phyloP scores from a whole-genome alignment of 2,888 invertebrate species.

The Melieria crassipennis region DNA sequence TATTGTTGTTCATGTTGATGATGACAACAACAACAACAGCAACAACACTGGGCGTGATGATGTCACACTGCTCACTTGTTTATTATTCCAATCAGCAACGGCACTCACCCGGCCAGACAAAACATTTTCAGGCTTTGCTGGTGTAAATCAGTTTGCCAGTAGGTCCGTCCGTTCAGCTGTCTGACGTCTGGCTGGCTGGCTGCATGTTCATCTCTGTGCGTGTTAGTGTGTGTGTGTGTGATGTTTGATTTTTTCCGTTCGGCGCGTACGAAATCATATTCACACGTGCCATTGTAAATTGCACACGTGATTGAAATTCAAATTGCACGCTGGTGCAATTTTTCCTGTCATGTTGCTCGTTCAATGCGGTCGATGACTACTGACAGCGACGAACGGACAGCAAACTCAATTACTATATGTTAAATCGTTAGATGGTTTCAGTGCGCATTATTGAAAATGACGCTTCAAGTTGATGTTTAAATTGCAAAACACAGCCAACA shows the following conservation, averaged over 20 bases:
- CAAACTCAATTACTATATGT: too few species aligned
- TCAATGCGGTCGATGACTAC: too few species aligned
- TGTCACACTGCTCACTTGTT: slow-evolving; percentile 18
- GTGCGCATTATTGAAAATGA: too few species aligned
- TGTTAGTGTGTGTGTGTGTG: slow-evolving; percentile 2
- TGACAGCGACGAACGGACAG: too few species aligned
- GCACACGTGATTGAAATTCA: slow-evolving; percentile 23
- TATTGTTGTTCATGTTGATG: slow-evolving; percentile 8
- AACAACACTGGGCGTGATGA: slow-evolving; percentile 13
- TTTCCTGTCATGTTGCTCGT: too few species aligned
- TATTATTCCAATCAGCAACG: neutral
- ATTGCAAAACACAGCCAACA: too few species aligned
- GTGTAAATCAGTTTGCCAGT: neutral
- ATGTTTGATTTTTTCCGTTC: too few species aligned
- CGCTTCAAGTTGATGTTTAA: too few species aligned
- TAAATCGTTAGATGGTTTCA: too few species aligned
- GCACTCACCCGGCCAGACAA: neutral
- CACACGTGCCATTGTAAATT: slow-evolving; percentile 28
- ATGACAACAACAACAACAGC: neutral
- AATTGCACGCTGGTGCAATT: neutral
- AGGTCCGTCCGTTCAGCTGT: neutral
- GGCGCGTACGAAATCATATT: slow-evolving; percentile 16
- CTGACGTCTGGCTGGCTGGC: neutral
- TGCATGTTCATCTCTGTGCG: neutral
- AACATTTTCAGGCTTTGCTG: neutral